phyloP scores from a whole-genome alignment of 35 echinoderm and acorn worm species.

The Lytechinus pictus region DNA sequence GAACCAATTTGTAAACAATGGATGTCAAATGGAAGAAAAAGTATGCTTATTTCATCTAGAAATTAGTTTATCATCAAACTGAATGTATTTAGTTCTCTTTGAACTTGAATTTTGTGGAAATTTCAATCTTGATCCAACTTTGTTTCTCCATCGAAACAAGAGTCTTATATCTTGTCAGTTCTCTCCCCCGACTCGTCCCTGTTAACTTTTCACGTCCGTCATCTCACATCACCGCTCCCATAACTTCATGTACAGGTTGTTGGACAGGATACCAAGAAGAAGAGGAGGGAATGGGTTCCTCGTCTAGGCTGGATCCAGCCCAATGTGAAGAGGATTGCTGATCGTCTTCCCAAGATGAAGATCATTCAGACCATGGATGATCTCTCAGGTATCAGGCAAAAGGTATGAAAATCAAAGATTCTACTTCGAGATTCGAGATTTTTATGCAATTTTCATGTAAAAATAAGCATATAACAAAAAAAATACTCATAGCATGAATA shows the following conservation, averaged over 20 bases:
- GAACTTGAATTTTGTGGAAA: too few species aligned
- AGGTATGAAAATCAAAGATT: conserved; percentile 50
- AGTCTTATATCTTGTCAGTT: too few species aligned
- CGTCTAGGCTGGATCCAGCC: conserved; percentile 75
- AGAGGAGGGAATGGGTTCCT: conserved; percentile 36
- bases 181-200: neutral
- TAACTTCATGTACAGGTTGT: neutral
- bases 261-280: neutral
- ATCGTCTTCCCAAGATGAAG: conserved; percentile 73
- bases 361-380: conserved; percentile 72
- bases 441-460: too few species aligned
- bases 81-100: too few species aligned
- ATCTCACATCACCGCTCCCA: neutral
- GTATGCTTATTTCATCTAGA: too few species aligned
- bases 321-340: conserved; percentile 71
- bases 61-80: too few species aligned
- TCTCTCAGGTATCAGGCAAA: conserved; percentile 75
- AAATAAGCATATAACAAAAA: too few species aligned
- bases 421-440: too few species aligned
- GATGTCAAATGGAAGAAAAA: too few species aligned
- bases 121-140: neutral
- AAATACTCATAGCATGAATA: too few species aligned
- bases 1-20: too few species aligned
- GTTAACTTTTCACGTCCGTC: neutral
- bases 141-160: neutral